Conservation (phyloP, 2,113 vertebrate species). For the Mola mola region DNA sequence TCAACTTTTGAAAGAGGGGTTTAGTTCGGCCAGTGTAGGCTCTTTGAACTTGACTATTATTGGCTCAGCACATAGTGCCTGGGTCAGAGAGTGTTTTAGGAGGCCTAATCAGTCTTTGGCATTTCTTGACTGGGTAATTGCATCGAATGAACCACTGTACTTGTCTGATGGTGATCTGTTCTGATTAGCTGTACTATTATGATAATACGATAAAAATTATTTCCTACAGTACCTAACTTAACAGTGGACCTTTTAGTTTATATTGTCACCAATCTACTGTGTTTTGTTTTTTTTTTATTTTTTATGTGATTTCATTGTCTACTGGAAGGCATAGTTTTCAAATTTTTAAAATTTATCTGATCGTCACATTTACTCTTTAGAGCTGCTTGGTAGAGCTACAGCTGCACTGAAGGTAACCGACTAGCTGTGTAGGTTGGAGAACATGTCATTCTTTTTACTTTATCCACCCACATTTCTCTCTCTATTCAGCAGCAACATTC, state of each 20-base stretch:
- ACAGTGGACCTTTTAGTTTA: constrained; percentile 16
- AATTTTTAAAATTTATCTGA: too few species aligned
- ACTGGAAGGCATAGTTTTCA: too few species aligned
- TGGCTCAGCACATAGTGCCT: constrained; percentile 32
- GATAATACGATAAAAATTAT: constrained; percentile 17
- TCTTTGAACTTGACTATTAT: constrained; percentile 36
- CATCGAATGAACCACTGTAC: constrained; percentile 8
- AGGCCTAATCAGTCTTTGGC: constrained; percentile 5
- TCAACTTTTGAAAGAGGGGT: constrained; percentile 24
- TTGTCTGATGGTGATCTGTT: constrained; percentile 10
- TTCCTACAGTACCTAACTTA: neutral
- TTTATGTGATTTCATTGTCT: too few species aligned
- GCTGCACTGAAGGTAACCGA: too few species aligned
- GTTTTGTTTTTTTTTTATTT: too few species aligned
- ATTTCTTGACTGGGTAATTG: constrained; percentile 33
- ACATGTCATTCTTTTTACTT: too few species aligned
- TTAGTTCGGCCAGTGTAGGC: constrained; percentile 10
- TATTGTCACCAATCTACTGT: constrained; percentile 2
- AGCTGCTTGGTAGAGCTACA: too few species aligned
- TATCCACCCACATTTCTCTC: too few species aligned
- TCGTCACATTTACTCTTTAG: too few species aligned
- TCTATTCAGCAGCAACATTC: too few species aligned
- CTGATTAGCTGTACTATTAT: constrained; percentile 13
- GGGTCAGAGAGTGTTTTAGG: constrained; percentile 32
- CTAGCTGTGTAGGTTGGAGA: too few species aligned